Base-by-base conservation (phyloP, 1,140 invertebrate species). In the Calosoma granatense region DNA sequence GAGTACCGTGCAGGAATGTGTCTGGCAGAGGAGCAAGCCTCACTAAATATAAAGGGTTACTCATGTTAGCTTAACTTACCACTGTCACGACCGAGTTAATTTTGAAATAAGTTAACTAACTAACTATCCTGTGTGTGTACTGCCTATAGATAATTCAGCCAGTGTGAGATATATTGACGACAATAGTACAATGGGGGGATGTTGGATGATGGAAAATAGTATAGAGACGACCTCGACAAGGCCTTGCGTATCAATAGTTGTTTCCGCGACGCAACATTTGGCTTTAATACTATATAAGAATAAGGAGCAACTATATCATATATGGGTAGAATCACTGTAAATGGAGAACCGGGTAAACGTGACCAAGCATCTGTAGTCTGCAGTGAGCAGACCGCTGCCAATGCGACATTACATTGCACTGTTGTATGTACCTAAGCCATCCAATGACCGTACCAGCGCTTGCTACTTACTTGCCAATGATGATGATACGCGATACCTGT, bases 261-360 rank as follows among this genome's bases (percentile, higher is more conserved):
- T n/a, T n/a, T 21, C 55, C 55, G 20, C 22, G n/a, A 23, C n/a
- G 20, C 43, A 26, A 65, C 63, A 64, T 68, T 67, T 66, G 64
- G 65, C 61, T 64, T 60, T 64, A 64, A 60, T 67, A 62, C 66
- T 70, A 69, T 67, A 68, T 67, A 67, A 70, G 68, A 71, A 71
- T 71, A 71, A 71, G 69, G 67, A 71, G 70, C 68, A 67, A 71
- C 67, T 70, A 71, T 69, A 71, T 70, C 70, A 70, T 71, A 70
- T 71, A 71, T 71, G 70, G 68, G 61, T 65, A 67, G 67, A 70
- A 70, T 71, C 70, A 71, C 70, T 71, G 70, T 71, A 71, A 71
- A 71, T 71, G 70, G 70, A 68, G 69, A 71, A 71, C 62, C 70
- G 67, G 68, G 70, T 67, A 69, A 70, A 65, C 66, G 63, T 60